Conservation (phyloP, 2,113 vertebrate genomes). For the Nycticebus coucang region DNA sequence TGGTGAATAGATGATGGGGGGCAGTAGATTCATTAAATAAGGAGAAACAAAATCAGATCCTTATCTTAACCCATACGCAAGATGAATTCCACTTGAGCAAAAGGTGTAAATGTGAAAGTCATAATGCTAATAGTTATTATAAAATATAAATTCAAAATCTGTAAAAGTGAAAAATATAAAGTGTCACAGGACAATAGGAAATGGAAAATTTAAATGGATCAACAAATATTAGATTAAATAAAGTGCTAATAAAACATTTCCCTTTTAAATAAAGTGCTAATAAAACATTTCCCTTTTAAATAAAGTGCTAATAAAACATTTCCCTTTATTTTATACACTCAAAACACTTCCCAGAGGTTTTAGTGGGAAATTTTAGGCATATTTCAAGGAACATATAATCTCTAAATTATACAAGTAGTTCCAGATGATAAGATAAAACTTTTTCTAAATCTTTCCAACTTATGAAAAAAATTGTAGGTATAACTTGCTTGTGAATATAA, state of each 20-base stretch:
- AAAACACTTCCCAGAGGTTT: neutral
- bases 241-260: neutral
- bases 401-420: neutral
- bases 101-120: neutral
- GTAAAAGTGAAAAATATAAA: neutral
- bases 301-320: neutral
- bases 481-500: neutral
- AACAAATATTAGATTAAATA: neutral
- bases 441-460: neutral
- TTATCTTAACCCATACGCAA: neutral
- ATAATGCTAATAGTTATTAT: neutral
- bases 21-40: neutral
- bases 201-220: neutral
- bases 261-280: neutral
- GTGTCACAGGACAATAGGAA: neutral
- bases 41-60: neutral
- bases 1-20: neutral
- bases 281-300: neutral
- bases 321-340: neutral
- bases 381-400: neutral
- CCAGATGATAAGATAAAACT: neutral
- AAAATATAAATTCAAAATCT: neutral
- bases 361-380: neutral
- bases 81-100: neutral
- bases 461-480: neutral